Evolutionary conservation across 2,888 invertebrate species (phyloP), one percentile per base, ranked within the genome.

Genomic region (Cryptocheilus praepositus): DNA sequence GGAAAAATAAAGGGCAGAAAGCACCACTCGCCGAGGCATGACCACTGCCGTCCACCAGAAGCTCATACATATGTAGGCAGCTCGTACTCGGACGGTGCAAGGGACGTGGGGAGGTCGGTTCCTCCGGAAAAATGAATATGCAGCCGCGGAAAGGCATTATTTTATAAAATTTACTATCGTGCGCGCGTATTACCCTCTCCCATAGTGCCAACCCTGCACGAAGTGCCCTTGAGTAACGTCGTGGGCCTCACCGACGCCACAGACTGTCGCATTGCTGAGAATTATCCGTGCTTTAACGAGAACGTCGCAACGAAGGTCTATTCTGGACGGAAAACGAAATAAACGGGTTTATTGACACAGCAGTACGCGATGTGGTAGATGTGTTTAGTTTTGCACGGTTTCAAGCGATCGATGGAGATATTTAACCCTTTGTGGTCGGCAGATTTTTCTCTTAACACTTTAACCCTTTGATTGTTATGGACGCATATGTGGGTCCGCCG

Each of bases 71-170:
- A 86, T 86, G 85, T 81, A 85, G 81, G 60, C 67, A 28, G 28
- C 22, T n/a, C 22, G 28, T 25, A 21, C 36, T 36, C 49, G 49
- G 18, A 18, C 49, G 49, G 49, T 56, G 69, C 71, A 79, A 77
- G 64, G 69, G 60, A 60, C 57, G 51, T 62, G 73, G 54, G 64
- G 61, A 69, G 57, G 64, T 64, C 44, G 72, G 71, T 77, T 77
- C 72, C 71, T 80, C 80, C 83, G 84, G 84, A 85, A 85, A 86
- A 85, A 86, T 85, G 83, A 86, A 85, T 86, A 86, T 85, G 84
- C 85, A 85, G 80, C 74, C 67, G 64, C 44, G 70, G 61, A 58
- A 75, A 70, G 74, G 74, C 77, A 84, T 83, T 84, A 82, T 83
- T 83, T 83, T 78, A 79, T 76, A 73, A 81, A 82, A 80, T 81